Base-by-base conservation (phyloP, 2,797 vertebrate genomes). In the Mus caroli region DNA sequence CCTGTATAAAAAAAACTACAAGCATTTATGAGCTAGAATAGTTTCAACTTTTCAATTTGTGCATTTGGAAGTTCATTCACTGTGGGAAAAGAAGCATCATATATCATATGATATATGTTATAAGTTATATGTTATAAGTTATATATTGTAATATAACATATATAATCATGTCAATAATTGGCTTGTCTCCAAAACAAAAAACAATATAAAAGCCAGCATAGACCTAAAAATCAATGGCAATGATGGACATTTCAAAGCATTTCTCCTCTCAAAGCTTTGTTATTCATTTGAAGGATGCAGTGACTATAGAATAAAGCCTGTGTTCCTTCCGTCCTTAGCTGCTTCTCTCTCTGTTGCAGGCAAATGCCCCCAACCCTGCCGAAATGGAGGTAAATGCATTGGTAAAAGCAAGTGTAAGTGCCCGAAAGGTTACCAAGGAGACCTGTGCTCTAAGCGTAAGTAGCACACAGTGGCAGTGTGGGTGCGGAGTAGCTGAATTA, bases 321-420 rank as follows among this genome's bases (percentile, higher is more conserved):
- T 92, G 83, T 37, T 62, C 19, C 17, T 58, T 91, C 40, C 4
- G 97, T 92, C 67, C 14, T 97, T 62, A 78, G 60, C 56, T 92
- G 40, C 3, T 0, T 80, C 3, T 58, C 97, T 97, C 24, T 94
- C 11, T 34, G 10, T 97, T 97, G 97, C 95, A 99, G 99, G 99
- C 98, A 99, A 99, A 98, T 99, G 99, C 97, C 98, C 98, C 24
- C 99, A 99, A 89, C 98, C 98, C 22, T 99, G 99, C 98, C 98
- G 98, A 97, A 99, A 99, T 62, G 99, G 99, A 97, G 99, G 99
- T 71, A 99, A 99, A 98, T 99, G 99, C 97, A 99, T 98, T 22
- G 99, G 99, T n/a, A 99, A 97, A 97, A 99, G 99, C 97, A 99
- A 99, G 96, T 99, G 99, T 98, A 99, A 99, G 97, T 99, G 99